Evolutionary conservation across 1,140 invertebrate species (phyloP).

Genomic region (Papilio dardanus): DNA sequence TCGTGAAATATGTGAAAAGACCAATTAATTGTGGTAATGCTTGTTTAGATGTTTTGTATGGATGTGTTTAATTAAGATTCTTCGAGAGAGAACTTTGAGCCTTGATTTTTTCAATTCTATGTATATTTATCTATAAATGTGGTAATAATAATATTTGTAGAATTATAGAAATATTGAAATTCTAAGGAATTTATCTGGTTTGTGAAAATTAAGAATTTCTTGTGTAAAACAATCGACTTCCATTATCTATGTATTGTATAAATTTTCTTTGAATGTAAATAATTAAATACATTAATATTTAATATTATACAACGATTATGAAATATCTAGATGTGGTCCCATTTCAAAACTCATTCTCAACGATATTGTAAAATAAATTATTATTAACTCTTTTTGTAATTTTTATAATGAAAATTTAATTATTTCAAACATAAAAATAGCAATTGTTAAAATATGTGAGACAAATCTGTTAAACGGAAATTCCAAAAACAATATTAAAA

Average conservation of each 20-base stretch:
- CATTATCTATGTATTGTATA: constrained; percentile 41
- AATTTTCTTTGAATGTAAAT: constrained; percentile 39
- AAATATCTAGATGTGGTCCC: constrained; percentile 42
- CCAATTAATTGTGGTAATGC: constrained; percentile 33
- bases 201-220: background rate
- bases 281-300: constrained; percentile 35
- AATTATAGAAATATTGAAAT: constrained; percentile 67
- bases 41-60: constrained; percentile 13
- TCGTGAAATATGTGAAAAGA: background rate
- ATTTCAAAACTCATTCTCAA: constrained; percentile 25
- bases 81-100: constrained; percentile 47
- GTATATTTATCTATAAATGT: constrained; percentile 44
- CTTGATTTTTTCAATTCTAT: constrained; percentile 46
- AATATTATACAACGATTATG: constrained; percentile 57
- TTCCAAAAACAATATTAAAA: too few species aligned
- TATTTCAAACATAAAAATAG: background rate
- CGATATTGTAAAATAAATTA: constrained; percentile 22
- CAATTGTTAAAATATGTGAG: background rate
- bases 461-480: background rate
- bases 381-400: constrained; percentile 45
- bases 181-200: constrained; percentile 33
- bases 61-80: constrained; percentile 24
- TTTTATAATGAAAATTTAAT: constrained; percentile 38
- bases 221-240: constrained; percentile 16
- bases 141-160: constrained; percentile 54